These are phyloP conservation scores for Cryptus armator DNA, from an alignment of 2,888 invertebrate species.

Conservation along the genomic window DNA sequence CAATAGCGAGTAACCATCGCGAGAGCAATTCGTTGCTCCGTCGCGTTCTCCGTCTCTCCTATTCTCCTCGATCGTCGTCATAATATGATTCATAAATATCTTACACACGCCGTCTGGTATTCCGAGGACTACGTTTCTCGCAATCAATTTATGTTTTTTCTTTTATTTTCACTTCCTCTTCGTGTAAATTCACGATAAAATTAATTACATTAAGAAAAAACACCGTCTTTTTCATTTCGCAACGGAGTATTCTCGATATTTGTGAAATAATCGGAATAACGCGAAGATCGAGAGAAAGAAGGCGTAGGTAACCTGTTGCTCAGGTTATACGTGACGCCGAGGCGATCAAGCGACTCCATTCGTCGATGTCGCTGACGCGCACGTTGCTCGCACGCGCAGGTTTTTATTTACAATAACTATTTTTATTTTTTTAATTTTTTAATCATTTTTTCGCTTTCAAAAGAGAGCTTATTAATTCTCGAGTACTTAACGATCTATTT, in stretches of 20 bases:
- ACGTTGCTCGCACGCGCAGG: conserved; percentile 35
- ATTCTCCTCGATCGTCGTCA: conserved; percentile 17
- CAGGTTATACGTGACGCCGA: neutral
- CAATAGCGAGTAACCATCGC: conserved; percentile 2
- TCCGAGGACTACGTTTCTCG: conserved; percentile 13
- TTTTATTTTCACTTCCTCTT: neutral
- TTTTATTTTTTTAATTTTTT: neutral
- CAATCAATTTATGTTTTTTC: neutral
- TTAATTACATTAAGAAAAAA: too few species aligned
- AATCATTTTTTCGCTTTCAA: too few species aligned
- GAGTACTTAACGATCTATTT: too few species aligned
- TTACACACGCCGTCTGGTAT: conserved; percentile 46
- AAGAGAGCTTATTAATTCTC: too few species aligned
- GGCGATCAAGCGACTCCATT: neutral
- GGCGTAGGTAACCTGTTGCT: neutral
- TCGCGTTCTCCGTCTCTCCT: neutral
- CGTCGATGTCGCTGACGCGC: conserved; percentile 17
- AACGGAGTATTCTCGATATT: too few species aligned
- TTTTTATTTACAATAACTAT: neutral
- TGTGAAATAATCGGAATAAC: neutral
- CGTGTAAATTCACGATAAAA: too few species aligned
- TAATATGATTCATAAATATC: conserved; percentile 59
- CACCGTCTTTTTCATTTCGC: too few species aligned
- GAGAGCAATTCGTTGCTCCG: conserved; percentile 9
- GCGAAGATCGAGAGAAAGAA: neutral